Evolutionary conservation across 2,888 invertebrate genomes (phyloP).

Genomic region (Meteorus colon): DNA sequence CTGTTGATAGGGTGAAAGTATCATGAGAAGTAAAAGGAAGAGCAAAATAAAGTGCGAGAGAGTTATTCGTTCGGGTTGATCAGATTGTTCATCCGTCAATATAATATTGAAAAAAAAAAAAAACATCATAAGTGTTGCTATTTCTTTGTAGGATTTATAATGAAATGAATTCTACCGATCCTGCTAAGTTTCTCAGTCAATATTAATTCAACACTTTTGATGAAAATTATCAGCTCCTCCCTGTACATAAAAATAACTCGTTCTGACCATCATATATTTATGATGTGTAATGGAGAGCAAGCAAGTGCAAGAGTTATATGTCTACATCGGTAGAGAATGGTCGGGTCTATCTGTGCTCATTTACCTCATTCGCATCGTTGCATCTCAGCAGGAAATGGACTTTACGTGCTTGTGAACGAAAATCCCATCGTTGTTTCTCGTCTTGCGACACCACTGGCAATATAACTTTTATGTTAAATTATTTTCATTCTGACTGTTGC

Average conservation of each 20-base stretch:
- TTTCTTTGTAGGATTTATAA: too few species aligned
- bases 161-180: too few species aligned
- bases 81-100: not conserved
- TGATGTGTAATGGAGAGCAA: not conserved
- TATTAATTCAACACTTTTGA: too few species aligned
- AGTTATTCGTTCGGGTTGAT: not conserved
- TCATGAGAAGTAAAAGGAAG: not conserved
- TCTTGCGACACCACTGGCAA: not conserved
- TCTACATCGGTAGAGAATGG: not conserved
- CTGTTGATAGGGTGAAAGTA: slow-evolving; percentile 1
- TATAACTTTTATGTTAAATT: slow-evolving; percentile 25
- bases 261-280: too few species aligned
- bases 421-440: slow-evolving; percentile 7
- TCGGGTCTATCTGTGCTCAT: slow-evolving; percentile 22
- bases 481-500: slow-evolving; percentile 36
- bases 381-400: slow-evolving; percentile 13
- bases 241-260: too few species aligned
- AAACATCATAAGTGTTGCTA: too few species aligned
- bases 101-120: not conserved
- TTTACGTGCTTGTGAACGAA: slow-evolving; percentile 26
- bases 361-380: slow-evolving; percentile 19
- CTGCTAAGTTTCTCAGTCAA: too few species aligned
- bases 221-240: too few species aligned
- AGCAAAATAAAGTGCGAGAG: not conserved
- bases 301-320: not conserved